phyloP scores from a whole-genome alignment of 2,113 vertebrate genomes.

The Butorides virescens region DNA sequence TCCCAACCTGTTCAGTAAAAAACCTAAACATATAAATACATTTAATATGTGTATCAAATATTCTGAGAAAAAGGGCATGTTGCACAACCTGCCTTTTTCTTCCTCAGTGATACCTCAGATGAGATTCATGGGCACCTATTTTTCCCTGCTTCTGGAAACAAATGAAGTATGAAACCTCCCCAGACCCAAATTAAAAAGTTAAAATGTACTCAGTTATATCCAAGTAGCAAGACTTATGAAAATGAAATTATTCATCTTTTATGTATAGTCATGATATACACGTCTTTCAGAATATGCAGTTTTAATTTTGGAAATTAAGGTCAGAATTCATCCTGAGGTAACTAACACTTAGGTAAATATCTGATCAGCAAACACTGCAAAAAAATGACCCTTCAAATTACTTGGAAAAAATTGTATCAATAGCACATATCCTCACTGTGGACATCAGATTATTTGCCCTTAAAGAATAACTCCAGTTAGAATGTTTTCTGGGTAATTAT shows the following conservation, averaged over 20 bases:
- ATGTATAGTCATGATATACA: not conserved
- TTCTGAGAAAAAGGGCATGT: not conserved
- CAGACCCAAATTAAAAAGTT: not conserved
- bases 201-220: not conserved
- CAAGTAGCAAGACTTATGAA: not conserved
- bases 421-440: not conserved
- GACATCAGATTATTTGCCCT: not conserved
- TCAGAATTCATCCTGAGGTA: not conserved
- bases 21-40: fast-evolving
- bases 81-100: not conserved
- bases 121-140: not conserved
- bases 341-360: not conserved
- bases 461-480: not conserved
- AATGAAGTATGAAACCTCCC: not conserved
- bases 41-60: not conserved
- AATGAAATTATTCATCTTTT: not conserved
- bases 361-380: not conserved
- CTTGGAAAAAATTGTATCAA: not conserved
- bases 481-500: not conserved
- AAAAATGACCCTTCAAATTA: not conserved
- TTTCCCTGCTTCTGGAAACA: not conserved
- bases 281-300: not conserved
- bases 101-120: not conserved
- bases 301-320: not conserved
- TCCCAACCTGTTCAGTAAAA: not conserved